Percentiles rank a stretch among this genome's conserved stretches.
These are phyloP conservation scores for Mercenaria mercenaria DNA, from an alignment of 1,140 invertebrate species.

Conservation along the genomic window DNA sequence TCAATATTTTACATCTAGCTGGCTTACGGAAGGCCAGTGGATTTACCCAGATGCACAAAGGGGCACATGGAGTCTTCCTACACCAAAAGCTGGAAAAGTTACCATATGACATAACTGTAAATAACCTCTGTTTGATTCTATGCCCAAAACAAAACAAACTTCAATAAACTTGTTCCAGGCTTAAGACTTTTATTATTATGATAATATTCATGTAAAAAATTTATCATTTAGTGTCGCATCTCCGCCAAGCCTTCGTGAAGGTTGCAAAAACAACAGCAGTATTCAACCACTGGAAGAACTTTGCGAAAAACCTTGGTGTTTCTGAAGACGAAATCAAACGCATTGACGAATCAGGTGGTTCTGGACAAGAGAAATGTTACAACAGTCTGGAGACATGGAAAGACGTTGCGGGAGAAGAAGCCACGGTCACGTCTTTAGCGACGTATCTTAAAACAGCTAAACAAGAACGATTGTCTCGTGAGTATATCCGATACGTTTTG, in stretches of 20 bases:
- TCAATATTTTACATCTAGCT: too few species aligned
- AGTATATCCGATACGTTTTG: background rate
- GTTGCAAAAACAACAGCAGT: conserved; percentile 45
- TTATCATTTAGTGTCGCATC: conserved; percentile 26
- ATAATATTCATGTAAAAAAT: too few species aligned
- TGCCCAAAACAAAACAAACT: too few species aligned
- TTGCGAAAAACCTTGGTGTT: conserved; percentile 41
- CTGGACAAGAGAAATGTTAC: conserved; percentile 57
- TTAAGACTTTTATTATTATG: too few species aligned
- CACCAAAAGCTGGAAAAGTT: too few species aligned
- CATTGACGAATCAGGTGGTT: conserved; percentile 28
- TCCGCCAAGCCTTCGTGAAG: conserved; percentile 56
- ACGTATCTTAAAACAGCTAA: conserved; percentile 6
- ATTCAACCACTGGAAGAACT: conserved; percentile 38
- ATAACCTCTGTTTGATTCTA: too few species aligned
- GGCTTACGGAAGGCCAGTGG: too few species aligned
- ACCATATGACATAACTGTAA: too few species aligned
- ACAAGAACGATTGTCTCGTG: conserved; percentile 37
- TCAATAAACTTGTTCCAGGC: too few species aligned
- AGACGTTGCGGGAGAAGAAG: conserved; percentile 12
- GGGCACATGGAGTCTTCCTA: too few species aligned
- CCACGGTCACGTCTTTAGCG: conserved; percentile 32
- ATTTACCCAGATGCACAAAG: too few species aligned
- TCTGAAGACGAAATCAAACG: conserved; percentile 6
- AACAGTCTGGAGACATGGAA: conserved; percentile 43